phyloP scores from a whole-genome alignment of 2,888 invertebrate species.

The Chesias legatella region DNA sequence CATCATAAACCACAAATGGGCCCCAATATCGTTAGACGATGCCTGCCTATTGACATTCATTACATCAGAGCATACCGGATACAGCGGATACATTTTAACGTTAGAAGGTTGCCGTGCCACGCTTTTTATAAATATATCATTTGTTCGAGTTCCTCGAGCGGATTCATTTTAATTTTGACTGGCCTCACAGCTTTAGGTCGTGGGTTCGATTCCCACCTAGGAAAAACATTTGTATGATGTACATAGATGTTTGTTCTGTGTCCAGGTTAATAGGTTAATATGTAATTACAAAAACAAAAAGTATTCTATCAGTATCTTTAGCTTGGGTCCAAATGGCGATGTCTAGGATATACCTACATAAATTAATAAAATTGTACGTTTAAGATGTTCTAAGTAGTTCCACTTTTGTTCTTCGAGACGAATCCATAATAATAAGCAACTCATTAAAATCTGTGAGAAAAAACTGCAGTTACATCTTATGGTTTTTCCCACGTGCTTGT shows the following conservation, averaged over 20 bases:
- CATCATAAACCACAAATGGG: constrained; percentile 35
- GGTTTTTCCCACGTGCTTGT: constrained; percentile 26
- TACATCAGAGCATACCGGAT: constrained; percentile 64
- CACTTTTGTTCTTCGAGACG: constrained; percentile 13
- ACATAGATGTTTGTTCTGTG: too few relatives aligned
- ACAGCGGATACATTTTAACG: constrained; percentile 50
- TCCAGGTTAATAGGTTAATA: too few relatives aligned
- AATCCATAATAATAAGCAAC: constrained; percentile 1
- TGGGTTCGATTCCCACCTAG: too few relatives aligned
- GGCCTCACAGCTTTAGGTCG: too few relatives aligned
- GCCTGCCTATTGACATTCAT: constrained; percentile 48
- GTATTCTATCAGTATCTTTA: too few relatives aligned
- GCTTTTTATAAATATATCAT: constrained; percentile 36
- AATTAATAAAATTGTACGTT: too few relatives aligned
- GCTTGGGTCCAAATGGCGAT: too few relatives aligned
- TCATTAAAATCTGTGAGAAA: constrained; percentile 9
- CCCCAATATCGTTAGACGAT: constrained; percentile 30
- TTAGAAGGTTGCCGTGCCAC: constrained; percentile 53
- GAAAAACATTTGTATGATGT: too few relatives aligned
- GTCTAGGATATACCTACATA: too few relatives aligned
- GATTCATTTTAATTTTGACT: constrained; percentile 2
- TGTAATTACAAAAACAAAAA: too few relatives aligned
- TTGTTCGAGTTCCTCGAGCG: too few relatives aligned
- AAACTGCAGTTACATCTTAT: constrained; percentile 22
- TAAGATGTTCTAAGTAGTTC: too few relatives aligned